Base-by-base conservation (phyloP, 2,113 vertebrate genomes). In the Chiloscyllium plagiosum region DNA sequence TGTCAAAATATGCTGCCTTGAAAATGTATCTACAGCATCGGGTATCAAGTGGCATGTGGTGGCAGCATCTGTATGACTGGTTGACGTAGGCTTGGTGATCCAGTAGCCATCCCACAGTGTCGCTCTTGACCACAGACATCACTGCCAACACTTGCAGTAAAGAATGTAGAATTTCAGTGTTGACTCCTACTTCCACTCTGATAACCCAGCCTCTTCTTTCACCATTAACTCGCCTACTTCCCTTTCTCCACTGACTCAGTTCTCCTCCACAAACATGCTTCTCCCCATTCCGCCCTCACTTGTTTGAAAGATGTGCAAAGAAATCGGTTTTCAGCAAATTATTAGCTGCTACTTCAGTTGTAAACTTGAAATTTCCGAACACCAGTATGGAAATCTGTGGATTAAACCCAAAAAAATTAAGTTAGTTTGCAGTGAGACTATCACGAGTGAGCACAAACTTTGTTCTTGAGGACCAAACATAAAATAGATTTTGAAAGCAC, bases 71-170 rank as follows among this genome's bases (percentile, higher is more conserved):
- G 15, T 95, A 95, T 4, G 15, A 50, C 66, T 72, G 68, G 42
- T 95, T 95, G 69, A 95, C 72, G 68, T 95, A 72, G 26, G 69
- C 7, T 42, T 33, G 68, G 29, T 95, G 94, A 72, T 95, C 94
- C 22, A 95, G 29, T 15, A 72, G 26, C 94, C 94, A 95, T 33
- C 94, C 94, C 37, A 72, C 94, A 50, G 42, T 4, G 24, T 72
- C 69, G 29, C 47, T 50, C 69, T 26, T 72, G 12, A 95, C 68
- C 69, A 95, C 94, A 29, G 94, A 26, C 94, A 95, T 95, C 24
- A 50, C 86, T 29, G 20, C 3, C 68, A 20, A 68, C 4, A 42
- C 65, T 66, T n/a, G 15, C 4, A 19, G 61, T 17, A 20, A 66
- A 29, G 66, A 95, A 42, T 26, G 24, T 17, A 56, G 42, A 47